Evolutionary conservation across 2,113 vertebrate genomes (phyloP), one percentile per base, ranked within the genome.

Genomic region (Arvicanthis niloticus): DNA sequence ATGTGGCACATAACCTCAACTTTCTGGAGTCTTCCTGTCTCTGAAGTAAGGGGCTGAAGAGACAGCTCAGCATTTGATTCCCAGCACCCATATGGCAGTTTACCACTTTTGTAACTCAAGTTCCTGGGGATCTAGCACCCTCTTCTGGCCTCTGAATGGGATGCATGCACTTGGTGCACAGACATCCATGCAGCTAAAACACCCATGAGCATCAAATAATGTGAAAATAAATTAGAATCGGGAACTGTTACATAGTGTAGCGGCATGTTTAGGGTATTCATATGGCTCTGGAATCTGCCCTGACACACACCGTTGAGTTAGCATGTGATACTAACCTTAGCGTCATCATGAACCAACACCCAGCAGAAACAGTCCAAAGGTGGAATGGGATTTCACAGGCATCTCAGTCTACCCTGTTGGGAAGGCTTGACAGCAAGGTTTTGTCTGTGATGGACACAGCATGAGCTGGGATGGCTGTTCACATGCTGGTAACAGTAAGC

Each of bases 231-330:
- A 82, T 60, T 82, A 82, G 80, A 82, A 58, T n/a, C 2, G 2
- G 34, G 34, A 80, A n/a, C 19, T n/a, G 21, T 81, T n/a, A 81
- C 53, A 56, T n/a, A 56, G 5, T 1, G 53, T 1, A 22, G 1
- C 24, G 4, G 12, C 0, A 10, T 0, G 0, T 16, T 8, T 21
- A 0, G 12, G 31, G 24, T 5, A 19, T 4, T 29, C 6, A 1
- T 1, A 13, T 7, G 2, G 65, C 1, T 3, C 31, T 17, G 37
- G 72, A 8, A 5, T 24, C 16, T 7, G 15, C 45, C 40, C 17
- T 0, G 4, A 60, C 0, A 0, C 5, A 0, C 1, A 42, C 11
- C 24, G 1, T 1, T 15, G 65, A 60, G 3, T 10, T 58, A 60
- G 1, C 10, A 40, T 75, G 37, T 42, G 45, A 1, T 53, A 34